A percentile compares a stretch with the other conserved stretches of the same genome.
These are phyloP conservation scores for Microcebus ravelobensis DNA, from an alignment of 2,113 vertebrate species.

Conservation along the genomic window DNA sequence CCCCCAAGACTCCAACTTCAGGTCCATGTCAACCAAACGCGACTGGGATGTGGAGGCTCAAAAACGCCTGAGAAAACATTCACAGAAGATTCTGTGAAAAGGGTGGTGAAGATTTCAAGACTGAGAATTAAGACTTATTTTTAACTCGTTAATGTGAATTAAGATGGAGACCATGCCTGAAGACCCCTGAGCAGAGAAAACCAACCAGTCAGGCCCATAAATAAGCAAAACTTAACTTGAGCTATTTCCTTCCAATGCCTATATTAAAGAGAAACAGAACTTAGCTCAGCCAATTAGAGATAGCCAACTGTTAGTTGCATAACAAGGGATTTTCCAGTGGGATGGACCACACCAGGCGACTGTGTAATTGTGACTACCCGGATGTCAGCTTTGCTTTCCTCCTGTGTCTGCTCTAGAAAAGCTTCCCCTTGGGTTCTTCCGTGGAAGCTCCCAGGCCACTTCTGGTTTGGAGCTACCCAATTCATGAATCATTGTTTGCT, in stretches of 20 bases:
- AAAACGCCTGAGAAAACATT: background rate
- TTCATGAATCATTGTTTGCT: background rate
- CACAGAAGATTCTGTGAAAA: background rate
- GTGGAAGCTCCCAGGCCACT: background rate
- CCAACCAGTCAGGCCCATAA: background rate
- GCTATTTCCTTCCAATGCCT: background rate
- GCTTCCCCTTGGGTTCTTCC: no score
- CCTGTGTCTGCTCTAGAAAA: background rate
- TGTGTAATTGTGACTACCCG: background rate
- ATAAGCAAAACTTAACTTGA: background rate
- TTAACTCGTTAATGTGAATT: background rate
- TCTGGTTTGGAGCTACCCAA: background rate
- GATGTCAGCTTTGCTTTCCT: background rate
- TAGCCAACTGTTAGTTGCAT: no score
- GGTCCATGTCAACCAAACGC: background rate
- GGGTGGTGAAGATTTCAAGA: background rate
- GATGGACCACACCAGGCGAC: background rate
- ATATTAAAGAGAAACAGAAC: background rate
- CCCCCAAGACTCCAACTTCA: background rate
- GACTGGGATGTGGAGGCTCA: background rate
- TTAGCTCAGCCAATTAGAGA: background rate
- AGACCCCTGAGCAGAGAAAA: background rate
- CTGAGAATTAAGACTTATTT: background rate
- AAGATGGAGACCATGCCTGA: no score
- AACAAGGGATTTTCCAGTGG: background rate